Percentiles rank a stretch among this genome's conserved stretches.
phyloP scores from a whole-genome alignment of 37 sponge, comb jelly and placozoan species.

The Ianthella basta region DNA sequence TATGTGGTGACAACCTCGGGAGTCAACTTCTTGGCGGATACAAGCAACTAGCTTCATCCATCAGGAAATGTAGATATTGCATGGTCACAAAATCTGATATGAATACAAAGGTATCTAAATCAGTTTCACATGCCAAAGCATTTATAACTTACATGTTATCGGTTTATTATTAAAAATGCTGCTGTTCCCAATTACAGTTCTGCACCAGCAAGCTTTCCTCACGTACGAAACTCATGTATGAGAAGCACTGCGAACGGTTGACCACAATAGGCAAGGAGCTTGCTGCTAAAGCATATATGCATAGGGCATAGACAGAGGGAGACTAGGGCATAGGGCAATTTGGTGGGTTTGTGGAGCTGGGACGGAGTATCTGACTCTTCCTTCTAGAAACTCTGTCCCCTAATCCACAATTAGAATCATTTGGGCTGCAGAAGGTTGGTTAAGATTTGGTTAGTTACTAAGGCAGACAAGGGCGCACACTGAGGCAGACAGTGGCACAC shows the following conservation, averaged over 20 bases:
- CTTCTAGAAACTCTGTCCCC: no score
- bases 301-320: slow-evolving; percentile 44
- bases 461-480: no score
- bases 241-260: neutral
- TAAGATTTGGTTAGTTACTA: no score
- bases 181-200: neutral
- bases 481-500: no score
- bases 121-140: no score
- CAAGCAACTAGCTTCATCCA: slow-evolving; percentile 30
- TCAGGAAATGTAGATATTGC: slow-evolving; percentile 35
- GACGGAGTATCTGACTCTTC: no score
- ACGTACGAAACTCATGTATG: neutral
- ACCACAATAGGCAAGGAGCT: slow-evolving; percentile 24
- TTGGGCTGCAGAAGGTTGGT: no score
- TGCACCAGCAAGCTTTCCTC: neutral
- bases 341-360: no score
- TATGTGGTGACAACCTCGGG: slow-evolving; percentile 49
- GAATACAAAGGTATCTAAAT: slow-evolving; percentile 42
- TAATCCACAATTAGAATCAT: no score
- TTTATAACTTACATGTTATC: no score
- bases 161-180: neutral
- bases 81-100: slow-evolving; percentile 18
- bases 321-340: no score
- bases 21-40: slow-evolving; percentile 38
- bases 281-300: slow-evolving; percentile 52